phyloP scores from a whole-genome alignment of 2,888 invertebrate genomes.

The Papilio protenor region DNA sequence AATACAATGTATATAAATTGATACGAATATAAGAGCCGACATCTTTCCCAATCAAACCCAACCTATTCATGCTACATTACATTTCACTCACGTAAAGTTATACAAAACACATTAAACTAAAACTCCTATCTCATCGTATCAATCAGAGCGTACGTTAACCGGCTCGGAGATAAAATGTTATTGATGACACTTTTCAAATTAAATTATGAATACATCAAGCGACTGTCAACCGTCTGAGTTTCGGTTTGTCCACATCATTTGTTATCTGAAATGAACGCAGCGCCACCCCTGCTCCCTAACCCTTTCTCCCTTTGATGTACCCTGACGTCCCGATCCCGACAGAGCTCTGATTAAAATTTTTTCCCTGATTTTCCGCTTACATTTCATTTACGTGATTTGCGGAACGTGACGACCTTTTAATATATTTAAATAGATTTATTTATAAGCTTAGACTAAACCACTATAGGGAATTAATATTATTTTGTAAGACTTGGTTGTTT shows the following conservation, averaged over 20 bases:
- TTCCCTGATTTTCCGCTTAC: slow-evolving; percentile 39
- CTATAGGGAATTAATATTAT: neutral
- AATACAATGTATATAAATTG: neutral
- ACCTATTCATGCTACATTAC: slow-evolving; percentile 9
- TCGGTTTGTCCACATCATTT: slow-evolving; percentile 53
- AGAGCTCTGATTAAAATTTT: slow-evolving; percentile 47
- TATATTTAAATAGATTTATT: slow-evolving; percentile 14
- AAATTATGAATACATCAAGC: slow-evolving; percentile 46
- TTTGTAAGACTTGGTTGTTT: neutral
- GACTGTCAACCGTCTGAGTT: slow-evolving; percentile 49
- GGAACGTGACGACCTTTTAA: slow-evolving; percentile 31
- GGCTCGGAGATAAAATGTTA: slow-evolving; percentile 32
- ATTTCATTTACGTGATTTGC: slow-evolving; percentile 29
- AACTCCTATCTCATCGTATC: neutral
- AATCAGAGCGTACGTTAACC: slow-evolving; percentile 23
- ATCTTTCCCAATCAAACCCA: neutral
- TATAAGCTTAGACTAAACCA: neutral
- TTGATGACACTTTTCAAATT: slow-evolving; percentile 41
- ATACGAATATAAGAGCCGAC: neutral
- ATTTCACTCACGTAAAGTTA: slow-evolving; percentile 15
- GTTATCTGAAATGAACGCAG: slow-evolving; percentile 53
- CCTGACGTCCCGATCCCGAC: slow-evolving; percentile 37
- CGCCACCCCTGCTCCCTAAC: slow-evolving; percentile 43
- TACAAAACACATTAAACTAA: slow-evolving; percentile 22
- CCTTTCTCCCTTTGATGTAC: slow-evolving; percentile 37